Percentiles rank a stretch among this genome's conserved stretches.
Evolutionary conservation across 2,797 vertebrate species (phyloP).

Genomic region (Acanthurus leucopareius): DNA sequence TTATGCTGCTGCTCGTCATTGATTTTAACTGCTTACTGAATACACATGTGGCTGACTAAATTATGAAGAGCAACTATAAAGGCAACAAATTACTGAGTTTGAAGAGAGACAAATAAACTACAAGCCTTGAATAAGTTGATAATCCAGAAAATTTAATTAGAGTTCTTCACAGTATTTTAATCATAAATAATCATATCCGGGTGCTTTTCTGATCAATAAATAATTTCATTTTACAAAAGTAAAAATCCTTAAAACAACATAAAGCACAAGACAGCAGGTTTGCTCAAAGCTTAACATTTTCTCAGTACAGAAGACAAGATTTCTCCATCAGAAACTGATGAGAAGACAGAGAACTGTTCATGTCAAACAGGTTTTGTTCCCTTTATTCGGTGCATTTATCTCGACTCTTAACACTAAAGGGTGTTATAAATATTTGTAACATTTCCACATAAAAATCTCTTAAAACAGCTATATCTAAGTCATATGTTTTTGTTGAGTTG

Average conservation of each 20-base stretch:
- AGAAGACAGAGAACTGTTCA: background rate
- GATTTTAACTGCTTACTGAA: background rate
- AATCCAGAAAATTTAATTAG: slow-evolving; percentile 4
- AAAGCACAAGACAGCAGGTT: background rate
- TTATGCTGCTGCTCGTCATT: slow-evolving; percentile 18
- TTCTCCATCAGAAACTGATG: background rate
- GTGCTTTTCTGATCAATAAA: slow-evolving; percentile 2
- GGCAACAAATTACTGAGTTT: background rate
- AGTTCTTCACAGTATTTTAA: too few species aligned
- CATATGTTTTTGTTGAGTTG: too few species aligned
- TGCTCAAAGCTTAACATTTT: background rate
- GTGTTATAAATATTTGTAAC: too few species aligned
- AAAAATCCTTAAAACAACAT: slow-evolving; percentile 31
- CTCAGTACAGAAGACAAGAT: background rate
- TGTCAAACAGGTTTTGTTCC: background rate
- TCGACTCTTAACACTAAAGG: background rate
- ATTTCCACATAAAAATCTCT: too few species aligned
- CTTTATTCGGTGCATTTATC: background rate
- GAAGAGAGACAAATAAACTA: background rate
- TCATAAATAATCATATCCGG: background rate
- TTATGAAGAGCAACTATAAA: background rate
- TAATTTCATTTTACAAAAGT: slow-evolving; percentile 46
- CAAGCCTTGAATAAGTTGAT: background rate
- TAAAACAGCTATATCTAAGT: too few species aligned
- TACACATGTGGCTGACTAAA: background rate